Base-by-base conservation (phyloP, 2,888 invertebrate species). In the Toxonevra muliebris region DNA sequence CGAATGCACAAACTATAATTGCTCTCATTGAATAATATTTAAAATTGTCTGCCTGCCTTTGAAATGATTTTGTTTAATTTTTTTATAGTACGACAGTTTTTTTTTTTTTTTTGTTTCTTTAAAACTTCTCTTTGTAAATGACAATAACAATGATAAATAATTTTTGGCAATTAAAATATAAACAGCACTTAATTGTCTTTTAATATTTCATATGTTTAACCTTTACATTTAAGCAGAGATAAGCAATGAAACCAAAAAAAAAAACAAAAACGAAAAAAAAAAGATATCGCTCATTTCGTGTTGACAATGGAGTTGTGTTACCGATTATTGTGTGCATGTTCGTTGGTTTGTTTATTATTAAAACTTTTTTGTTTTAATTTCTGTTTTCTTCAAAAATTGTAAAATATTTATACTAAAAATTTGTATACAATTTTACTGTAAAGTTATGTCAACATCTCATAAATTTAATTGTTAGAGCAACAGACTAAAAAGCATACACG, bases 141-240 rank as follows among this genome's bases (percentile, higher is more conserved):
- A 20, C 57, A 57, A 12, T 40, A 40, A 41, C n/a, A 40, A 13
- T 20, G 10, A 20, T 11, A 20, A 40, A 57, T 40, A 12, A 40
- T 13, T 30, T 57, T 57, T 43, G 59, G 40, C 60, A 61, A 61
- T 61, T 61, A 61, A 61, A 61, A 50, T 61, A 50, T 30, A 61
- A 45, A 48, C 48, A 17, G 2, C 30, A 45, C 30, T 50, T 61
- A 61, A 45, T 61, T 45, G 50, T 48, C 20, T 61, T 61, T 61
- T 61, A 61, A 61, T 61, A 61, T 61, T 61, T 50, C 48, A 19
- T 20, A 61, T 61, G 60, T 15, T 50, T 61, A 61, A 61, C 20
- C 60, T 61, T 19, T 20, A 50, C 60, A 15, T 50, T 50, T 10
- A 17, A 19, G 30, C 30, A 30, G 59, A 59, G 12, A 20, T 30